Evolutionary conservation across 2,888 invertebrate species (phyloP).

Genomic region (Apodemia mormo): DNA sequence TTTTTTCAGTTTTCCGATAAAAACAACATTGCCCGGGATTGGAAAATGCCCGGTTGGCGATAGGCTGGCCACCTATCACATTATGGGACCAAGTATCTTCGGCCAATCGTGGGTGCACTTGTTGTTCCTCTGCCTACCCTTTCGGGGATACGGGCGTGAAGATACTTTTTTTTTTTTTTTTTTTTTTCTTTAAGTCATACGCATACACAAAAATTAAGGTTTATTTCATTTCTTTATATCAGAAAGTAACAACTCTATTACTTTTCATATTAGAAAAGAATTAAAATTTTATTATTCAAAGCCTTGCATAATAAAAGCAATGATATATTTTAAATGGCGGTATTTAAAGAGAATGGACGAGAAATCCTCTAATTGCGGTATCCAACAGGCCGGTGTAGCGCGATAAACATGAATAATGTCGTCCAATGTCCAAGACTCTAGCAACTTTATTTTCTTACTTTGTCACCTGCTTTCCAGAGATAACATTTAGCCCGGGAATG

Average conservation of each 20-base stretch:
- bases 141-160: too few species aligned
- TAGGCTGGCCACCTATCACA: too few species aligned
- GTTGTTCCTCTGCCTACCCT: too few species aligned
- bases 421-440: constrained; percentile 63
- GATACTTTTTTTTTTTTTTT: too few species aligned
- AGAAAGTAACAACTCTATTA: neutral
- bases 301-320: constrained; percentile 12
- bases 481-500: constrained; percentile 47
- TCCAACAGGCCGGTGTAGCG: constrained; percentile 45
- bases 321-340: constrained; percentile 39
- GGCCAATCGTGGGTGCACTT: too few species aligned
- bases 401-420: constrained; percentile 80
- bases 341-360: constrained; percentile 44
- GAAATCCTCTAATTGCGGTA: constrained; percentile 73
- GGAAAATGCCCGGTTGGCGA: too few species aligned
- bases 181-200: too few species aligned
- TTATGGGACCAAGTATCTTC: too few species aligned
- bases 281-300: neutral
- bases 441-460: constrained; percentile 69
- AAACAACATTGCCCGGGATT: too few species aligned
- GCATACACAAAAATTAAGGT: too few species aligned
- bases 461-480: constrained; percentile 69
- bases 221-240: too few species aligned
- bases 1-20: too few species aligned
- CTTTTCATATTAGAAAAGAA: neutral